phyloP scores from a whole-genome alignment of 2,888 invertebrate genomes.

The Stictocephala bisonia region DNA sequence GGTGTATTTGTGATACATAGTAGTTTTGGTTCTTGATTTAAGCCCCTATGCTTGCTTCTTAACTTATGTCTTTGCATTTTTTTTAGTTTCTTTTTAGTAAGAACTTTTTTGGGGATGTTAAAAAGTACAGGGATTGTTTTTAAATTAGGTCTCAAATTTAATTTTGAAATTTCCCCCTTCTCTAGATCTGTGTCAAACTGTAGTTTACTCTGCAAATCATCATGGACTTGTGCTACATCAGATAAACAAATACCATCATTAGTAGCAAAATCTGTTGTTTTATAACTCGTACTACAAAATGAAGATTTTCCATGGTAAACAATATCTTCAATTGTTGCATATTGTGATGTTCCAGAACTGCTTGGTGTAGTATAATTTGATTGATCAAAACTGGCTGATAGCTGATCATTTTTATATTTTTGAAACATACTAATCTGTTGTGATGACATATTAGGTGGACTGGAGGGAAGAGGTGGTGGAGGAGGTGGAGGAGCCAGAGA shows the following conservation, averaged over 20 bases:
- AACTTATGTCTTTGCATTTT: not conserved
- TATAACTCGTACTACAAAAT: too few relatives aligned
- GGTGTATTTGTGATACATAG: slow-evolving; percentile 23
- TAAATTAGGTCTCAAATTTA: slow-evolving; percentile 12
- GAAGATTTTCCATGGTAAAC: too few relatives aligned
- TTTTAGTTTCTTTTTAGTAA: slow-evolving; percentile 1
- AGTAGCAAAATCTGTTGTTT: too few relatives aligned
- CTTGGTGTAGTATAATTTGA: not conserved
- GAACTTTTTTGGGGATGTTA: not conserved
- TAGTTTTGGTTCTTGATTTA: not conserved
- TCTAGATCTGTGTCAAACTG: not conserved
- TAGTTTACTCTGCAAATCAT: too few relatives aligned
- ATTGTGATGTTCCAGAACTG: not conserved
- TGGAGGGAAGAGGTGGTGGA: slow-evolving; percentile 6
- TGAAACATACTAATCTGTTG: not conserved
- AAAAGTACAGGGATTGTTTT: slow-evolving; percentile 9
- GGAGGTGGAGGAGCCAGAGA: slow-evolving; percentile 12
- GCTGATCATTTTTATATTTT: not conserved
- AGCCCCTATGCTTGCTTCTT: too few relatives aligned
- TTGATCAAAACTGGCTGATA: not conserved
- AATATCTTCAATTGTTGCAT: not conserved
- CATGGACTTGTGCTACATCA: not conserved
- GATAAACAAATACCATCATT: not conserved
- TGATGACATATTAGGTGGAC: not conserved
- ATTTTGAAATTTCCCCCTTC: not conserved